Conservation (phyloP, 2,113 vertebrate genomes). For the Ceuthmochares aereus region DNA sequence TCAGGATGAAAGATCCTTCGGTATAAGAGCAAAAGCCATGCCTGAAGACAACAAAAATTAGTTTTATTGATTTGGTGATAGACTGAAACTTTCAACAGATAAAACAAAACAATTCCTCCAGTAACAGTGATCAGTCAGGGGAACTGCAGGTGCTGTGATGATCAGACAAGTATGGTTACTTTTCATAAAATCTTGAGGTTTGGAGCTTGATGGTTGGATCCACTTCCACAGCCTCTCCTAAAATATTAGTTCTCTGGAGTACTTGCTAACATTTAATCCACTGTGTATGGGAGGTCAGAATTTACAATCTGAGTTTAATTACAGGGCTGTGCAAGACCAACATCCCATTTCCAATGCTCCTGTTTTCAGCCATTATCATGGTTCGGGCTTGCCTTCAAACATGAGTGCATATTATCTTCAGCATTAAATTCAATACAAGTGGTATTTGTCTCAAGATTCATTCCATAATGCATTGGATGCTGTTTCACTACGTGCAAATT, state of each 20-base stretch:
- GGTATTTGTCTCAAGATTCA: not conserved
- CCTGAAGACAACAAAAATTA: slow-evolving; percentile 58
- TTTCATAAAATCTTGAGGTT: not conserved
- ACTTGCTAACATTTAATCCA: not conserved
- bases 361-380: not conserved
- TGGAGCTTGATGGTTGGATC: not conserved
- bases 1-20: slow-evolving; percentile 64
- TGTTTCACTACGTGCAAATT: not conserved
- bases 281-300: not conserved
- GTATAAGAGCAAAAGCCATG: slow-evolving; percentile 69
- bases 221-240: not conserved
- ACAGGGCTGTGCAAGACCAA: not conserved
- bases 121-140: not conserved
- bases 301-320: not conserved
- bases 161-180: not conserved
- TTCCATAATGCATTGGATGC: not conserved
- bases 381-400: not conserved
- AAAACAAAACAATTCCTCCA: not conserved
- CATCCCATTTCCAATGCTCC: not conserved
- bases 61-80: not conserved
- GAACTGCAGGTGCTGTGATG: not conserved
- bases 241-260: not conserved
- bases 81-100: not conserved
- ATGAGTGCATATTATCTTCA: not conserved
- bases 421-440: not conserved